A percentile compares a stretch with the other conserved stretches of the same genome.
These are phyloP conservation scores for Sorex maritimensis DNA, from an alignment of 2,797 vertebrate genomes.

Conservation along the genomic window DNA sequence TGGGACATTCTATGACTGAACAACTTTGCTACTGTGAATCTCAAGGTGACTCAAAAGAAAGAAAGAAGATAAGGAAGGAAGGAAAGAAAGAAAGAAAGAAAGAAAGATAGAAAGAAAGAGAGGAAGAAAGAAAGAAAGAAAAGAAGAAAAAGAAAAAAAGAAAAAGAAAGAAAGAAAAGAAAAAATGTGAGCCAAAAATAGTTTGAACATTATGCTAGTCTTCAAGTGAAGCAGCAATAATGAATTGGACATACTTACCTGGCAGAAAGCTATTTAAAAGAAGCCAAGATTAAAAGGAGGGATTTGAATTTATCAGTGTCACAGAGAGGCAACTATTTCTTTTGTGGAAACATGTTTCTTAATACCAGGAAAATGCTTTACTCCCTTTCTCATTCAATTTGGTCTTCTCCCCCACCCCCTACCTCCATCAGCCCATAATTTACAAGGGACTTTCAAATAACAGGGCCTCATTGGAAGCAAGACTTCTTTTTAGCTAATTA, in stretches of 20 bases:
- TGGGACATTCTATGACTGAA: too few relatives aligned
- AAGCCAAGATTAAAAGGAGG: constrained; percentile 51
- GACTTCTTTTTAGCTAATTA: constrained; percentile 54
- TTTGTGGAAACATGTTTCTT: background rate
- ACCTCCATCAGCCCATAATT: background rate
- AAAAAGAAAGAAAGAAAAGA: too few relatives aligned
- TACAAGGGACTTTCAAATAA: background rate
- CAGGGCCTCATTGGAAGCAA: constrained; percentile 26
- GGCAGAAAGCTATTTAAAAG: background rate
- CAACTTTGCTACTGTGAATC: too few relatives aligned
- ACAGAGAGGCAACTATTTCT: background rate
- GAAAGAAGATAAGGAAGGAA: too few relatives aligned
- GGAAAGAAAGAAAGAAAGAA: too few relatives aligned
- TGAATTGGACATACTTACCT: background rate
- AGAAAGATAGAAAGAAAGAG: too few relatives aligned
- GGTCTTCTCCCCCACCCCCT: background rate
- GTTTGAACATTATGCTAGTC: constrained; percentile 30
- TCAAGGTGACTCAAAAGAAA: too few relatives aligned
- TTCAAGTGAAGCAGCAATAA: constrained; percentile 50
- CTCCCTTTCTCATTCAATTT: constrained; percentile 41
- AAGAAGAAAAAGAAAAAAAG: too few relatives aligned
- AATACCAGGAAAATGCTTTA: background rate
- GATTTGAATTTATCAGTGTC: background rate
- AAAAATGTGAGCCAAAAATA: background rate
- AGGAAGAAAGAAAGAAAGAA: too few relatives aligned